phyloP scores from a whole-genome alignment of 2,797 vertebrate species.

The Cossypha niveicapilla region DNA sequence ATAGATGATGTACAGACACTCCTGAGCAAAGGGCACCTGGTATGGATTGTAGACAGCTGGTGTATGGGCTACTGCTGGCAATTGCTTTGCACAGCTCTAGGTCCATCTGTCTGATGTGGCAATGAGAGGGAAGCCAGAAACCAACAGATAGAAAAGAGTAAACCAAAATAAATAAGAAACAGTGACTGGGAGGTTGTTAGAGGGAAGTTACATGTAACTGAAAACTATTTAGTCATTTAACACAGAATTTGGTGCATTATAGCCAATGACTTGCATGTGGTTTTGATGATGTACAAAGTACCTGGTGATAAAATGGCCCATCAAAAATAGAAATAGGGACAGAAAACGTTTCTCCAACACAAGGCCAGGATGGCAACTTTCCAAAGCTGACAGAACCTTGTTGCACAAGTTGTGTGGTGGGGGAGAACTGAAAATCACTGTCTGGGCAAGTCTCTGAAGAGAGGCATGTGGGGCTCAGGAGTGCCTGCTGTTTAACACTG shows the following conservation, averaged over 20 bases:
- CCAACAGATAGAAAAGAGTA: not conserved
- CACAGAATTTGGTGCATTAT: not conserved
- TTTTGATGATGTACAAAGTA: not conserved
- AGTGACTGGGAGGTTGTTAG: not conserved
- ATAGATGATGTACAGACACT: not conserved
- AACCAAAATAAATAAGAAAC: not conserved
- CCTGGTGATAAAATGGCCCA: not conserved
- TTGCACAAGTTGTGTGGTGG: not conserved
- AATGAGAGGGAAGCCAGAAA: not conserved
- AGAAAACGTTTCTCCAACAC: not conserved
- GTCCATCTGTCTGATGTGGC: constrained; percentile 40
- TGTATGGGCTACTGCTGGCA: not conserved
- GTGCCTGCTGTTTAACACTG: constrained; percentile 71
- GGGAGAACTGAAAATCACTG: not conserved
- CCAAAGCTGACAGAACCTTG: not conserved
- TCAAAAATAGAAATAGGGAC: not conserved
- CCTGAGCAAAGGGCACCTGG: constrained; percentile 11
- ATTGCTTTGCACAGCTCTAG: not conserved
- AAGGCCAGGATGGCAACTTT: not conserved
- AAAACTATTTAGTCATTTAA: not conserved
- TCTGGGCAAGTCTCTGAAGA: not conserved
- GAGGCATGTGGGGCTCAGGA: not conserved
- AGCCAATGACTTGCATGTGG: not conserved
- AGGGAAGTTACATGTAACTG: not conserved
- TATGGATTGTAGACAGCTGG: constrained; percentile 22